Base-by-base conservation (phyloP, 2,888 invertebrate genomes). In the Acanthosepion esculentum region DNA sequence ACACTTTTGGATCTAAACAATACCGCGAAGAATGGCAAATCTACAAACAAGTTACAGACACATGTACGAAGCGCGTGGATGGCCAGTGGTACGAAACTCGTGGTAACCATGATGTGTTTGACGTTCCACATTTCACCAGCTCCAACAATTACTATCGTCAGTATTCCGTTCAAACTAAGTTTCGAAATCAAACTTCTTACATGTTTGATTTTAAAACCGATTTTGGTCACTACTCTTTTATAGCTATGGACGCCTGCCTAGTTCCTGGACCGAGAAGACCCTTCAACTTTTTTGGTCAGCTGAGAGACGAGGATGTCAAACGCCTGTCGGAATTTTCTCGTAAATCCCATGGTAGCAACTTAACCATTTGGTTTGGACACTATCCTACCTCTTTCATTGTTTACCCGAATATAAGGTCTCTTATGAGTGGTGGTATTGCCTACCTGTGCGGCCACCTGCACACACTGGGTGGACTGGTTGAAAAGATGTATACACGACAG, bases 101-200 rank as follows among this genome's bases (percentile, higher is more conserved):
- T 97, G 99, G 99, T 97, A 99, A 99, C 98, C 99, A 99, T 98
- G 99, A 99, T 98, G 98, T 98, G 97, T 99, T 99, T 98, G 98
- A 99, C 97, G 98, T 99, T 64, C 98, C 98, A 95, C 98, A 98
- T 96, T 97, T 98, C 94, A 98, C 98, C 95, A 98, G 98, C 15
- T 98, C 98, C 96, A 98, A 98, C 95, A 99, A 99, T 97, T 98
- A 98, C 97, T 99, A 98, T 97, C 97, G 97, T 95, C 98, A 98
- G 96, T 99, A 98, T 97, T 99, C 99, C 95, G 98, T 98, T 50
- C 98, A 99, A 98, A 99, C 99, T 18, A 97, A 97, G 94, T 93
- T 93, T 29, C 97, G 97, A 23, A 98, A 98, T 97, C 97, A 98
- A 12, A 95, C 98, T 95, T 99, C 99, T 0, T 99, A 99, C 97